phyloP scores from a whole-genome alignment of 2,797 vertebrate genomes.

The Fundulus diaphanus region DNA sequence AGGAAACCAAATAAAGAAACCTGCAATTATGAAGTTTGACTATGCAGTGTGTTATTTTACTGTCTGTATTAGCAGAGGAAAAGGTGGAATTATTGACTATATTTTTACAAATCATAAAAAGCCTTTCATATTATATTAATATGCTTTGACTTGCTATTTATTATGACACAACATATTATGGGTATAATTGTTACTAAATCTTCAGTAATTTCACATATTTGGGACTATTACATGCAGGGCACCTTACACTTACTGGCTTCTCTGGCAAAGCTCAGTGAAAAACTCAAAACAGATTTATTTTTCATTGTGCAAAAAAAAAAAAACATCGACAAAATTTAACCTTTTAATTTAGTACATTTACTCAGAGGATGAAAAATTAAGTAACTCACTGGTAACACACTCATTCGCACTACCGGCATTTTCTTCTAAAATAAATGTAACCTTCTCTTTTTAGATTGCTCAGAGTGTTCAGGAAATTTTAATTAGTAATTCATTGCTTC shows the following conservation, averaged over 20 bases:
- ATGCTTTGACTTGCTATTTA: not conserved
- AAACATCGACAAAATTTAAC: not conserved
- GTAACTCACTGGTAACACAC: not conserved
- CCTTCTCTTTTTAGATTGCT: not conserved
- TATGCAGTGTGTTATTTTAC: conserved; percentile 13
- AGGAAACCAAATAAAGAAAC: conserved; percentile 30
- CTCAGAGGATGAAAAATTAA: not conserved
- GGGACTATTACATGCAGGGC: not conserved
- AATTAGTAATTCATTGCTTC: not conserved
- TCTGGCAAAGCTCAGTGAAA: not conserved
- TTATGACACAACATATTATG: not conserved
- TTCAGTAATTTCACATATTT: not conserved
- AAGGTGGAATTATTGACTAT: conserved; percentile 9
- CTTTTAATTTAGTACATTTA: not conserved
- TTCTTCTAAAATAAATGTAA: not conserved
- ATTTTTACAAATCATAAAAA: no score
- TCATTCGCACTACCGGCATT: not conserved
- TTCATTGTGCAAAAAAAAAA: not conserved
- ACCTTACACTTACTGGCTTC: not conserved
- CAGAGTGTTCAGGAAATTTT: not conserved
- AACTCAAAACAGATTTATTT: not conserved
- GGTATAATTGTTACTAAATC: not conserved
- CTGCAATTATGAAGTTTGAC: conserved; percentile 16
- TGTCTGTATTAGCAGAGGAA: conserved; percentile 24
- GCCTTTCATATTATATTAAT: not conserved